Percentiles rank a stretch among this genome's conserved stretches.
Evolutionary conservation across 2,888 invertebrate genomes (phyloP).

Genomic region (Drosophila seclusa): DNA sequence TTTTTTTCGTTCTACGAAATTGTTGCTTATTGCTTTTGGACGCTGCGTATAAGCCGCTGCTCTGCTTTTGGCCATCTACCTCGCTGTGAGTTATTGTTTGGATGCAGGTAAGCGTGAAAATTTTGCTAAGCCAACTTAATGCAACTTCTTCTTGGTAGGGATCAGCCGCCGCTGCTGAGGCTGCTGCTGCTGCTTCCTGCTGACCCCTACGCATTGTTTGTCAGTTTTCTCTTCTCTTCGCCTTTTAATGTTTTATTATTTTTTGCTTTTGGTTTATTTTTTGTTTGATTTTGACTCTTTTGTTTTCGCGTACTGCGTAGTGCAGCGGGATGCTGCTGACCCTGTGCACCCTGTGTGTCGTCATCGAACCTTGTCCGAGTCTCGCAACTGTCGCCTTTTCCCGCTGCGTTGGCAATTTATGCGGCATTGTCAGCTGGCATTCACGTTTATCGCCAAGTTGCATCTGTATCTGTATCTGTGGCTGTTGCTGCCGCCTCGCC

Average conservation of each 20-base stretch:
- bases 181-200: conserved; percentile 28
- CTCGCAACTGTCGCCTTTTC: conserved; percentile 16
- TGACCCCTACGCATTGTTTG: conserved; percentile 66
- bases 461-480: conserved; percentile 33
- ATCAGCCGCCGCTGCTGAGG: conserved; percentile 9
- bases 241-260: not conserved
- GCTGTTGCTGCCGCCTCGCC: conserved; percentile 18
- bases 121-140: conserved; percentile 79
- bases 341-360: conserved; percentile 19
- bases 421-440: conserved; percentile 43
- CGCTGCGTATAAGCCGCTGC: conserved; percentile 46
- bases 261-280: not conserved
- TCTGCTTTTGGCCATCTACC: conserved; percentile 11
- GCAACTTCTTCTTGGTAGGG: conserved; percentile 63
- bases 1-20: conserved; percentile 62
- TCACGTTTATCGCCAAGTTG: conserved; percentile 48
- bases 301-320: conserved; percentile 30
- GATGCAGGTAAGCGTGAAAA: conserved; percentile 78
- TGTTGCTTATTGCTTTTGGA: conserved; percentile 78
- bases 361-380: conserved; percentile 20
- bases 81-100: conserved; percentile 46
- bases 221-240: conserved; percentile 17
- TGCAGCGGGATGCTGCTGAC: conserved; percentile 33
- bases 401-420: conserved; percentile 51
- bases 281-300: conserved; percentile 12